phyloP scores from a whole-genome alignment of 2,888 invertebrate species.

The Aelia acuminata region DNA sequence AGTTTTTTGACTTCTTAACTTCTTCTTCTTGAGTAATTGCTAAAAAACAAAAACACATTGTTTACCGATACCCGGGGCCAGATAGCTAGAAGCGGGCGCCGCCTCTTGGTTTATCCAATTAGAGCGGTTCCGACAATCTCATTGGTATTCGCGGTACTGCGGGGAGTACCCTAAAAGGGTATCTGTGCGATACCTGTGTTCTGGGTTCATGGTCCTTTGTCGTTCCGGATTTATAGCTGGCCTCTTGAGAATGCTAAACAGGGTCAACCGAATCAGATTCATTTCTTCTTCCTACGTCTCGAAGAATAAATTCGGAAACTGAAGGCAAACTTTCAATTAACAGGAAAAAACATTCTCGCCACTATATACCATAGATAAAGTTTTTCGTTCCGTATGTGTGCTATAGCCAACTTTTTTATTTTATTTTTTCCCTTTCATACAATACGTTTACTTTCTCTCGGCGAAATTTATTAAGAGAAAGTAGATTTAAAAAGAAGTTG shows the following conservation, averaged over 20 bases:
- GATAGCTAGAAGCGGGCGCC: not conserved
- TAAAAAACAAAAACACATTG: not conserved
- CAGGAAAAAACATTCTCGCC: not conserved
- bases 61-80: not conserved
- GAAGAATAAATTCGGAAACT: not conserved
- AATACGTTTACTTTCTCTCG: not conserved
- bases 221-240: not conserved
- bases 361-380: not conserved
- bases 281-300: not conserved
- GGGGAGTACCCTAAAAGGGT: not conserved
- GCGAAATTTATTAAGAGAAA: not conserved
- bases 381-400: not conserved
- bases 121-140: not conserved
- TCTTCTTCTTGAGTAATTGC: not conserved
- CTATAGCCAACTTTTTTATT: not conserved
- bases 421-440: not conserved
- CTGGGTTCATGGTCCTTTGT: not conserved
- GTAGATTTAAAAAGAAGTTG: not conserved
- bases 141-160: slow-evolving; percentile 1
- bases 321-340: not conserved
- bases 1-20: too few relatives aligned
- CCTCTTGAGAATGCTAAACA: not conserved
- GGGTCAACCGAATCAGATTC: not conserved
- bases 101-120: not conserved
- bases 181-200: slow-evolving; percentile 7